Conservation (phyloP, 2,797 vertebrate genomes). For the Eulemur rubriventer region DNA sequence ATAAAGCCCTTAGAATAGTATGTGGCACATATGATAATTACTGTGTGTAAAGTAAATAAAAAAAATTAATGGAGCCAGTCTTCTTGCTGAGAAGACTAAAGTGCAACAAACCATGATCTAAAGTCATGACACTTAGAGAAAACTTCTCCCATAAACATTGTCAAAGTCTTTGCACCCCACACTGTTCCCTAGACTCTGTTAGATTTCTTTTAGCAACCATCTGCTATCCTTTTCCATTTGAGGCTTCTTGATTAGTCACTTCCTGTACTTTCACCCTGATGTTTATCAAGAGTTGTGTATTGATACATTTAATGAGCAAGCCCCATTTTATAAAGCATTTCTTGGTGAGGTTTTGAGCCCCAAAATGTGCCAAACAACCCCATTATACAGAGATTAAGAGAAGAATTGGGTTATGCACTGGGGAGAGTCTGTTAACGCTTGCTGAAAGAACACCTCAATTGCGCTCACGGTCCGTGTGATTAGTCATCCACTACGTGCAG, state of each 20-base stretch:
- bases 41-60: neutral
- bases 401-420: neutral
- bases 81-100: neutral
- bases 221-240: constrained; percentile 55
- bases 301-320: neutral
- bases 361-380: neutral
- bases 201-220: constrained; percentile 49
- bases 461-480: rapidly evolving
- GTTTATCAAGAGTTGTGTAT: constrained; percentile 43
- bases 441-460: neutral
- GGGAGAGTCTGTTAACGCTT: neutral
- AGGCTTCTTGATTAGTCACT: constrained; percentile 68
- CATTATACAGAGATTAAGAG: neutral
- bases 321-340: constrained; percentile 49
- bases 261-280: constrained; percentile 65
- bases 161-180: neutral
- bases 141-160: neutral
- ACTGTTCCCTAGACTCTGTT: constrained; percentile 4
- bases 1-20: neutral
- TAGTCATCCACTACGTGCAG: rapidly evolving
- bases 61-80: neutral
- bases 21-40: neutral
- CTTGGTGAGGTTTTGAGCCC: constrained; percentile 6
- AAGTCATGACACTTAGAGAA: neutral
- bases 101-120: neutral